These are phyloP conservation scores for Bombus huntii DNA, from an alignment of 1,140 invertebrate genomes.

Conservation along the genomic window DNA sequence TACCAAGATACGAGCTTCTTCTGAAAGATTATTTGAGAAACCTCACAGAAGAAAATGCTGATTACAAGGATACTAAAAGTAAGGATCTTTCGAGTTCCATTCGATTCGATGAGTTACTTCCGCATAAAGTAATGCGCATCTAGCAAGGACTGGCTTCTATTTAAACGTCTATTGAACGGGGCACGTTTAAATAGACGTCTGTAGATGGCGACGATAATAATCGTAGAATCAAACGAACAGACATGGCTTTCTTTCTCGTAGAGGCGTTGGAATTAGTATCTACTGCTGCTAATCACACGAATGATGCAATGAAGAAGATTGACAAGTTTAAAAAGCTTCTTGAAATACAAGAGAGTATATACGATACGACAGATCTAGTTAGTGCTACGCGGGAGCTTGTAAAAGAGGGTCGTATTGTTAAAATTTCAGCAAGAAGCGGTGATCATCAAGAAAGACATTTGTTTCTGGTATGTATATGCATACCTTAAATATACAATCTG, in stretches of 20 bases:
- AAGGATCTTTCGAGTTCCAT: slow-evolving; percentile 55
- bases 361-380: slow-evolving; percentile 86
- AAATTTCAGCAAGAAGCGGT: slow-evolving; percentile 87
- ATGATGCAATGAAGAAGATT: slow-evolving; percentile 86
- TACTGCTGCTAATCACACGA: slow-evolving; percentile 90
- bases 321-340: slow-evolving; percentile 81
- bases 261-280: slow-evolving; percentile 87
- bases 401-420: slow-evolving; percentile 87
- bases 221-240: slow-evolving; percentile 48
- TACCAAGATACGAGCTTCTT: slow-evolving; percentile 88
- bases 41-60: slow-evolving; percentile 84
- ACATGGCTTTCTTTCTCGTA: slow-evolving; percentile 58
- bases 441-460: slow-evolving; percentile 87
- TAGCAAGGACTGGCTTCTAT: slow-evolving; percentile 47
- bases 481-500: not conserved
- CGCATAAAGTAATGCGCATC: slow-evolving; percentile 38
- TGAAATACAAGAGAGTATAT: slow-evolving; percentile 82
- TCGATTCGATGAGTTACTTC: slow-evolving; percentile 42
- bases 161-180: slow-evolving; percentile 44
- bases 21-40: slow-evolving; percentile 87
- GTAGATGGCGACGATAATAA: slow-evolving; percentile 37
- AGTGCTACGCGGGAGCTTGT: slow-evolving; percentile 87
- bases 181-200: slow-evolving; percentile 49
- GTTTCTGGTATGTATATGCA: slow-evolving; percentile 84
- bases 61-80: slow-evolving; percentile 87